Evolutionary conservation across 2,888 invertebrate species (phyloP).

Genomic region (Drosophila vallismaia): DNA sequence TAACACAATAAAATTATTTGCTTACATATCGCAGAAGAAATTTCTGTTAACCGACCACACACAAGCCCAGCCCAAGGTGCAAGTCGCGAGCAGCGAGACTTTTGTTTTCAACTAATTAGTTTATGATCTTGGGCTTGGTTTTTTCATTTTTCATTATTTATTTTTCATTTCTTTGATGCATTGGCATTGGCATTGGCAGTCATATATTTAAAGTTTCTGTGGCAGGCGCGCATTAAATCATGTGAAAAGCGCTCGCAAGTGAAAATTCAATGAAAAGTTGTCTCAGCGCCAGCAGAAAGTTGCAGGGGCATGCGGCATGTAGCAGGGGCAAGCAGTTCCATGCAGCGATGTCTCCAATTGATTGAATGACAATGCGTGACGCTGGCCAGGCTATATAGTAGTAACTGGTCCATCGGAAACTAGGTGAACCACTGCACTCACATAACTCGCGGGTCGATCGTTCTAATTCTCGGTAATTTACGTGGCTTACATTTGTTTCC

Average conservation of each 20-base stretch:
- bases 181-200: background rate
- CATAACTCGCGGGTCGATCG: constrained; percentile 46
- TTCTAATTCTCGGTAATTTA: constrained; percentile 76
- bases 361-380: constrained; percentile 72
- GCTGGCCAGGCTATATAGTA: constrained; percentile 26
- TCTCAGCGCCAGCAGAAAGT: constrained; percentile 22
- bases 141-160: constrained; percentile 46
- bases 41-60: background rate
- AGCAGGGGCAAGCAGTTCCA: constrained; percentile 30
- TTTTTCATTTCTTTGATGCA: constrained; percentile 37
- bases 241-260: constrained; percentile 72
- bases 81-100: constrained; percentile 34
- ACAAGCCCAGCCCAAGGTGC: constrained; percentile 11
- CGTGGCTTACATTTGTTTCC: constrained; percentile 30
- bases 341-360: constrained; percentile 58
- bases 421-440: constrained; percentile 72
- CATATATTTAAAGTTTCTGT: constrained; percentile 32
- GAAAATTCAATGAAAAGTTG: constrained; percentile 76
- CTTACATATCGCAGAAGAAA: constrained; percentile 22
- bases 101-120: constrained; percentile 64
- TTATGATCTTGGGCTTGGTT: constrained; percentile 50
- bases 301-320: constrained; percentile 14
- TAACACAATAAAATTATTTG: constrained; percentile 72
- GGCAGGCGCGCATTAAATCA: constrained; percentile 68
- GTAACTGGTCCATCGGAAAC: constrained; percentile 54